phyloP scores from a whole-genome alignment of 1,140 invertebrate genomes.

The Myzus persicae region DNA sequence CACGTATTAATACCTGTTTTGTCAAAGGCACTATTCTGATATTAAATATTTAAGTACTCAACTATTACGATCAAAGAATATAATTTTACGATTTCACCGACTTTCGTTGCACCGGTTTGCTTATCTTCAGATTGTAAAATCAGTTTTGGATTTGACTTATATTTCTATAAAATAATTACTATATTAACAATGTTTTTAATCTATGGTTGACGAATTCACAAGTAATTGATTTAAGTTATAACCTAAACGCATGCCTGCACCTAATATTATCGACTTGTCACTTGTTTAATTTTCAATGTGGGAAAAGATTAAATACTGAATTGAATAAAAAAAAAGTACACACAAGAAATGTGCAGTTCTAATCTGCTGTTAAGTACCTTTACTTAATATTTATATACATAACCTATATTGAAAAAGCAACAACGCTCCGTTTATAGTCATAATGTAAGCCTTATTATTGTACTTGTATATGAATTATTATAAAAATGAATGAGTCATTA shows the following conservation, averaged over 20 bases:
- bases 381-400: neutral
- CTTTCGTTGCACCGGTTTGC: neutral
- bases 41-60: neutral
- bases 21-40: slow-evolving; percentile 5
- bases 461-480: slow-evolving; percentile 20
- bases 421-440: neutral
- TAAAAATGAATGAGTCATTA: neutral
- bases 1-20: neutral
- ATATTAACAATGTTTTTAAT: neutral
- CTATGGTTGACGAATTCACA: neutral
- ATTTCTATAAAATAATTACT: neutral
- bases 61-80: neutral
- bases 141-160: neutral
- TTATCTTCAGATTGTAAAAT: neutral
- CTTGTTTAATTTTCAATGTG: neutral
- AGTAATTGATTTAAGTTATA: neutral
- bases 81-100: slow-evolving; percentile 15
- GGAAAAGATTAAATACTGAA: neutral
- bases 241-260: neutral
- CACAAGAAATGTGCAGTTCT: neutral
- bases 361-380: neutral
- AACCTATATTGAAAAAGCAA: neutral
- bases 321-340: neutral
- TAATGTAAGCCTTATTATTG: neutral
- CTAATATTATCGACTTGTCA: neutral